Base-by-base conservation (phyloP, 2,888 invertebrate genomes). In the Clivina fossor region DNA sequence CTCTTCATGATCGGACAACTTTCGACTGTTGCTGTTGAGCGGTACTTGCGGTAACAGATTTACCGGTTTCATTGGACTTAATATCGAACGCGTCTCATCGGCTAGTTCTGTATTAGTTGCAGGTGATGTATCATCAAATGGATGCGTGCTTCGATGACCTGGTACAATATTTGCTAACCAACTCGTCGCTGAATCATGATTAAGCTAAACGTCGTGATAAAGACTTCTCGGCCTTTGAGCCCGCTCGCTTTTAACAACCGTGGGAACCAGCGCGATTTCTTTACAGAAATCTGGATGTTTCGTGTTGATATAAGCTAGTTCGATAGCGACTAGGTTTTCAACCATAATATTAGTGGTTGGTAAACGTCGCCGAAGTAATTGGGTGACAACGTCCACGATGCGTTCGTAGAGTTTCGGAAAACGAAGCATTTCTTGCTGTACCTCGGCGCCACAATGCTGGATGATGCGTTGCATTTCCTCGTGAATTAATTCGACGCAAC, bases 401-500 rank as follows among this genome's bases (percentile, higher is more conserved):
- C 90, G 86, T 71, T 99, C 99, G 73, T 98, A 95, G 46, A 99
- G 81, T 69, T 93, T 92, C 8, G 99, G 99, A 74, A 99, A 99
- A 20, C 89, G 85, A 56, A 96, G 76, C 94, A 99, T 95, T 77
- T 99, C 97, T 75, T 97, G 96, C 74, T 97, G 92, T 33, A 92
- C 92, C 76, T 98, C 97, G 24, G 91, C 93, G 60, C 98, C 98
- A 72, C 99, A 99, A 71, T 99, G 97, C 74, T 99, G 86, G 64
- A 99, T 96, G 67, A 99, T 99, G 57, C 98, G 83, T 75, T 99
- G 97, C 96, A 99, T 96, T 76, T 99, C 99, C 72, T 99, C 98
- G 67, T 97, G 96, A 58, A 96, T 95, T 67, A 99, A 77, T 74
- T 99, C 99, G 1, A 99, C 97, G 74, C 99, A 99, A 51, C 96